Percentiles rank a stretch among this genome's conserved stretches.
Evolutionary conservation across 2,888 invertebrate genomes (phyloP).

Genomic region (Melitaea athalia): DNA sequence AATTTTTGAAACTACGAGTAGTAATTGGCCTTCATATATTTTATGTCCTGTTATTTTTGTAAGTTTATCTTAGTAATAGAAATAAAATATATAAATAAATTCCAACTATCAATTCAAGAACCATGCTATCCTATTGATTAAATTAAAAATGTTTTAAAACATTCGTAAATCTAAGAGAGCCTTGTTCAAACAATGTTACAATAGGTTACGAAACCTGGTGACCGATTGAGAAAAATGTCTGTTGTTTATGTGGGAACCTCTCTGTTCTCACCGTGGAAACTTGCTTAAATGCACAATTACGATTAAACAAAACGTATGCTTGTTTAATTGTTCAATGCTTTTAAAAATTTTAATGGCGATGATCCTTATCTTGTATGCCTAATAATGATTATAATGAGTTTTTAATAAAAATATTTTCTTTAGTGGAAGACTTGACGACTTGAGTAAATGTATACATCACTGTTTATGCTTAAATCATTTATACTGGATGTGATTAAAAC

Average conservation of each 20-base stretch:
- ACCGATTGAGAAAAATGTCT: slow-evolving; percentile 70
- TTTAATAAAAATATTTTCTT: not conserved
- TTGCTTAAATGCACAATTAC: slow-evolving; percentile 36
- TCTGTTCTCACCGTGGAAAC: slow-evolving; percentile 43
- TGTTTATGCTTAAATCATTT: no score
- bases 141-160: slow-evolving; percentile 10
- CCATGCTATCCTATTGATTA: not conserved
- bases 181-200: slow-evolving; percentile 59
- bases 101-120: no score
- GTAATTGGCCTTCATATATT: no score
- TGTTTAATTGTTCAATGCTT: slow-evolving; percentile 34
- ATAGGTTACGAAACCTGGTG: slow-evolving; percentile 70
- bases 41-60: no score
- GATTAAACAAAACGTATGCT: slow-evolving; percentile 32
- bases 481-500: no score
- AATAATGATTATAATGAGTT: not conserved
- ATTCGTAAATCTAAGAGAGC: slow-evolving; percentile 13
- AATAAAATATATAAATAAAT: no score
- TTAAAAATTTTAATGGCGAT: slow-evolving; percentile 26
- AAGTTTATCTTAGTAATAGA: no score
- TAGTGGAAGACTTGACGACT: not conserved
- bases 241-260: slow-evolving; percentile 70
- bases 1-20: no score
- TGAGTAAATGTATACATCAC: no score
- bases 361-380: slow-evolving; percentile 20